Base-by-base conservation (phyloP, 1,140 invertebrate species). In the Camponotus vicinus region DNA sequence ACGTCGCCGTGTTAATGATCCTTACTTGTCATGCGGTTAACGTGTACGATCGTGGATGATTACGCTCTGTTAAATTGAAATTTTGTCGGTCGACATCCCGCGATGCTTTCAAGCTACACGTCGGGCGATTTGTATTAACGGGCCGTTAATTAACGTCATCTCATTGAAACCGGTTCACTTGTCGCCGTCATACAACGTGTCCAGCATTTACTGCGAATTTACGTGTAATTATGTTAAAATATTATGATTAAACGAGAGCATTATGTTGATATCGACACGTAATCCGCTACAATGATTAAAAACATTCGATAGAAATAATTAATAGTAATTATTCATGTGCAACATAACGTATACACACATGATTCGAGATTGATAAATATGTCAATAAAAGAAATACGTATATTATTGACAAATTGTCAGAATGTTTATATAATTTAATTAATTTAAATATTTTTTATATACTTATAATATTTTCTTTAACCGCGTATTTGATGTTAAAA, bases 41-140 rank as follows among this genome's bases (percentile, higher is more conserved):
- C 88, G 66, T 89, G 89, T 86, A 85, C 78, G 88, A 89, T 63
- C 79, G 77, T 80, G 91, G 71, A 71, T 86, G 89, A 92, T 92
- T 91, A 92, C 87, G 73, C 86, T 91, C 73, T 78, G 86, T 90
- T 86, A 88, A 93, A 93, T 92, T 91, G 92, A 93, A 92, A 92
- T 92, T 90, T 86, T 86, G 78, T 78, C 64, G 80, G 69, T 89
- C 78, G 69, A 85, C 45, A 70, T 85, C 57, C 57, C n/a, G 42
- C 55, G 87, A 85, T 86, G 67, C 63, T 78, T 80, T 77, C 71
- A 88, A 70, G 75, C 52, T 85, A 61, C 37, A 45, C 37, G 52
- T 67, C 49, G 42, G 55, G 63, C 86, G 78, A 90, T 90, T 88
- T 89, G 92, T 90, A 91, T 91, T 92, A 92, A 92, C 89, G 79